phyloP scores from a whole-genome alignment of 1,140 invertebrate genomes.

The Colletes latitarsis region DNA sequence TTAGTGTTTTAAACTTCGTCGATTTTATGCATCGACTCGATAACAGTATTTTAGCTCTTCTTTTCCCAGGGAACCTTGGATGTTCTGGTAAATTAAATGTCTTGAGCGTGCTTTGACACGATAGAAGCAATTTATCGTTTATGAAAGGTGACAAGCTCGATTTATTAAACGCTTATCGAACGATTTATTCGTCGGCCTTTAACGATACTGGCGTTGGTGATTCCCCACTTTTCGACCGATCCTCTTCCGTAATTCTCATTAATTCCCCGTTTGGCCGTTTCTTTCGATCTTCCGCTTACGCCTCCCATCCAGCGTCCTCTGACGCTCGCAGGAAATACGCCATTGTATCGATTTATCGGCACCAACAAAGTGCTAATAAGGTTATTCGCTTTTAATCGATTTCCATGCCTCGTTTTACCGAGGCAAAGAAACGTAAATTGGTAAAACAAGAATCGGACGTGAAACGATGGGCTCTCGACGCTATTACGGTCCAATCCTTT shows the following conservation, averaged over 20 bases:
- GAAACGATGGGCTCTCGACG: neutral
- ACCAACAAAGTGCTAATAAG: constrained; percentile 9
- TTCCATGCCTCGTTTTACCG: neutral
- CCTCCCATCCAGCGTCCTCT: constrained; percentile 1
- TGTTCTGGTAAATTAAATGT: neutral
- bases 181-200: neutral
- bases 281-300: neutral
- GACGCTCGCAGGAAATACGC: constrained; percentile 1
- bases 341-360: constrained; percentile 37
- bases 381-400: constrained; percentile 42
- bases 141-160: neutral
- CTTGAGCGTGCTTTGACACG: neutral
- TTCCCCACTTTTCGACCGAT: neutral
- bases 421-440: constrained; percentile 13
- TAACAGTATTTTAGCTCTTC: neutral
- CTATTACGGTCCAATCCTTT: neutral
- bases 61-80: neutral
- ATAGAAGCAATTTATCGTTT: neutral
- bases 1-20: neutral
- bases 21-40: neutral
- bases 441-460: neutral
- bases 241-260: neutral
- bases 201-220: neutral
- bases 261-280: neutral
- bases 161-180: constrained; percentile 2